Base-by-base conservation (phyloP, 2,113 vertebrate species). In the Orcinus orca region DNA sequence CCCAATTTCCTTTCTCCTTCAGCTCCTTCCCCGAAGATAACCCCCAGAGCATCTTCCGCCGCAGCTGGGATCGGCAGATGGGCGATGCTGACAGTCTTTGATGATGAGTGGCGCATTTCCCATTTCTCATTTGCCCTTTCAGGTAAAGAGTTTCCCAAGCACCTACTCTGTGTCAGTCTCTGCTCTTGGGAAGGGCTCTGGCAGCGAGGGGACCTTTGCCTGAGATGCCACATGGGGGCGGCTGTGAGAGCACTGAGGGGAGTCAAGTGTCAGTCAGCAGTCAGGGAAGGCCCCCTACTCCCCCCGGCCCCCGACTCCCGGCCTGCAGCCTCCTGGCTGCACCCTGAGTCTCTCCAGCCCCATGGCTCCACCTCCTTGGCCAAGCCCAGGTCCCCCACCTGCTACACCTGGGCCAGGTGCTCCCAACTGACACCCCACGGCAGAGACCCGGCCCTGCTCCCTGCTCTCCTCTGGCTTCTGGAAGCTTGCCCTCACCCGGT, bases 161-260 rank as follows among this genome's bases (percentile, higher is more conserved):
- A 23, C 38, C 21, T 7, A 33, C n/a, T 63, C 3, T 5, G 62
- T 29, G 38, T 88, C n/a, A n/a, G n/a, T 63, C 38, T 79, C 65
- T 33, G 12, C 47, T 73, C 77, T 41, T 13, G 44, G 44, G 79
- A 62, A 38, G 26, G 29, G 41, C 26, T 53, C n/a, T 63, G 26
- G 47, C 29, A 65, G 63, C 53, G 77, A 88, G 53, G 38, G 29
- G 44, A 29, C 20, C 1, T 70, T 74, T 33, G 1, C 50, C 53
- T 82, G 60, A 25, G 70, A 47, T 3, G 11, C 14, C 14, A 33
- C 20, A 2, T 3, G 33, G 29, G 53, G 8, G 23, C 0, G 0
- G 11, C 58, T 5, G 14, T 67, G 41, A 87, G 53, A 70, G 62
- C 50, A 6, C 13, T 17, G 58, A 7, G 38, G 2, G 10, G 73